These are phyloP conservation scores for Chloropsis cyanopogon DNA, from an alignment of 2,113 vertebrate species.

Conservation along the genomic window DNA sequence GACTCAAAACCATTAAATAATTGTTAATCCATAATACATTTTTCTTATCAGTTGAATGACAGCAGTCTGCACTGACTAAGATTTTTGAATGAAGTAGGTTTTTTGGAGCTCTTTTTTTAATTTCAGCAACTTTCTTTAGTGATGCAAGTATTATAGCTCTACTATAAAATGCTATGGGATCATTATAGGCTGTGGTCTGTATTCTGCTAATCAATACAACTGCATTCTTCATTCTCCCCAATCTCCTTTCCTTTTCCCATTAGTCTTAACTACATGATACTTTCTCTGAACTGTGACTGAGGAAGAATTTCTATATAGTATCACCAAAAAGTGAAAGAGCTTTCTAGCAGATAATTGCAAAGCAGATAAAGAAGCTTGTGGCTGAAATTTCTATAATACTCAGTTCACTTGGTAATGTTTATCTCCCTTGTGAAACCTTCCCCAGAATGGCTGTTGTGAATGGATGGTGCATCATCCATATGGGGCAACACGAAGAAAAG, in stretches of 20 bases:
- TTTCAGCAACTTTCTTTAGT: background rate
- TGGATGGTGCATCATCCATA: background rate
- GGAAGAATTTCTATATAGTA: background rate
- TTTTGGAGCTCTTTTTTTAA: background rate
- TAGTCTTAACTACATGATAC: background rate
- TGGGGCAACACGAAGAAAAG: background rate
- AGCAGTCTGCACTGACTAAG: background rate
- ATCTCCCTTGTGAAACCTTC: background rate
- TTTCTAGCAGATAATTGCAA: background rate
- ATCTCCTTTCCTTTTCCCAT: background rate
- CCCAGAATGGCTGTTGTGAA: background rate
- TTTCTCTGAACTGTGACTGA: background rate
- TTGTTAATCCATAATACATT: background rate
- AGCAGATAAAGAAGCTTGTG: background rate
- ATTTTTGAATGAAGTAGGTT: background rate
- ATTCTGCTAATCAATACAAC: constrained; percentile 16
- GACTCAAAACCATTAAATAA: background rate
- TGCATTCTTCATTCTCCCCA: background rate
- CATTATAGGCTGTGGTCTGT: background rate
- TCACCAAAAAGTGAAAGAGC: background rate
- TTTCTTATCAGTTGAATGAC: background rate
- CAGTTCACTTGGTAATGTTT: background rate
- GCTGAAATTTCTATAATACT: background rate
- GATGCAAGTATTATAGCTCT: background rate
- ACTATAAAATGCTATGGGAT: background rate